phyloP scores from a whole-genome alignment of 2,888 invertebrate genomes.

The Microchrysa polita region DNA sequence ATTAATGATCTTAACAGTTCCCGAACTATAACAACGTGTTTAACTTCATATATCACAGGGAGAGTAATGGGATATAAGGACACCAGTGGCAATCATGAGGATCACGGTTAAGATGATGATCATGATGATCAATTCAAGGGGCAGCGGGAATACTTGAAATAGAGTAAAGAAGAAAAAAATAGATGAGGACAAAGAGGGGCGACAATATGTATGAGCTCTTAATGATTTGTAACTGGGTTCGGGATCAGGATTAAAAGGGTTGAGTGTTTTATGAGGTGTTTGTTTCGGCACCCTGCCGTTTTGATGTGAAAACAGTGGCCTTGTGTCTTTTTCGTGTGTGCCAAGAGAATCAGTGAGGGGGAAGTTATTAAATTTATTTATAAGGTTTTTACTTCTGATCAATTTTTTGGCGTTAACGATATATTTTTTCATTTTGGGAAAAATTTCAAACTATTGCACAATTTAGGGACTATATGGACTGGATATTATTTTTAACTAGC shows the following conservation, averaged over 20 bases:
- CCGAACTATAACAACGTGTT: too few relatives aligned
- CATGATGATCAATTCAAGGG: too few relatives aligned
- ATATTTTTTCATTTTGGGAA: too few relatives aligned
- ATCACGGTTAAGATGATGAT: neutral
- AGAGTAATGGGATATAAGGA: neutral
- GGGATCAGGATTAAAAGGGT: neutral
- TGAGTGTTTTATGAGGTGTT: conserved; percentile 15
- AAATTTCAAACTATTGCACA: too few relatives aligned
- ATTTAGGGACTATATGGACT: too few relatives aligned
- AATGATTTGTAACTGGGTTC: conserved; percentile 1
- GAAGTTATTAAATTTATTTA: too few relatives aligned
- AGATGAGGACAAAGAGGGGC: neutral
- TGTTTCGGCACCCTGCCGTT: neutral
- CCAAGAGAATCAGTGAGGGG: too few relatives aligned
- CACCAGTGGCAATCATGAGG: neutral
- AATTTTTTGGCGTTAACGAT: too few relatives aligned
- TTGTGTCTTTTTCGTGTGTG: too few relatives aligned
- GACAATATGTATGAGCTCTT: neutral
- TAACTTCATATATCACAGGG: too few relatives aligned
- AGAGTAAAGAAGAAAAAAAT: neutral
- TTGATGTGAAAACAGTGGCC: neutral
- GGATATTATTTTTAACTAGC: too few relatives aligned
- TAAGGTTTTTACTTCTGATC: too few relatives aligned
- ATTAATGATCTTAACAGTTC: conserved; percentile 34
- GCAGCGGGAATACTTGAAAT: neutral